phyloP scores from a whole-genome alignment of 1,140 invertebrate genomes.

The Leptoteleia sp. region DNA sequence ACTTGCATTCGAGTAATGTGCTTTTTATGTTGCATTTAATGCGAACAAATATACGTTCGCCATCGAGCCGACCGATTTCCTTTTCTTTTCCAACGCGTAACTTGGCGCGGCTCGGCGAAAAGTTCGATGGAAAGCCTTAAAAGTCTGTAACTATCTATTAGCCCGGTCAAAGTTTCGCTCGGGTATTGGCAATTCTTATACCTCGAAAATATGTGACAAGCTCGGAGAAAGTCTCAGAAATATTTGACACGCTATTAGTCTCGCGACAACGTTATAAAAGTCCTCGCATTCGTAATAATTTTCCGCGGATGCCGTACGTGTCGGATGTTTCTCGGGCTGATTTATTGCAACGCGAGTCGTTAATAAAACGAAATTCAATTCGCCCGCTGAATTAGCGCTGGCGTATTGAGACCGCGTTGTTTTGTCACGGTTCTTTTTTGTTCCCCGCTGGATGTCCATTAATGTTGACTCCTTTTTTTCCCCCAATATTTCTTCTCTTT shows the following conservation, averaged over 20 bases:
- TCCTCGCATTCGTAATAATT: slow-evolving; percentile 30
- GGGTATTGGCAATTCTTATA: slow-evolving; percentile 49
- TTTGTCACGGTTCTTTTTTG: too few relatives aligned
- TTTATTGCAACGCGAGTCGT: slow-evolving; percentile 30
- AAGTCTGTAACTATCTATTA: slow-evolving; percentile 48
- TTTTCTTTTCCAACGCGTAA: too few relatives aligned
- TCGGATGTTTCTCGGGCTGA: slow-evolving; percentile 34
- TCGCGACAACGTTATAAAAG: slow-evolving; percentile 25
- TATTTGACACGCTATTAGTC: slow-evolving; percentile 47
- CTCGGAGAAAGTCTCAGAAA: slow-evolving; percentile 47
- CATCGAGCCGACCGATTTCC: background rate
- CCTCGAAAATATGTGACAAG: slow-evolving; percentile 43
- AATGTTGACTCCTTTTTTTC: too few relatives aligned
- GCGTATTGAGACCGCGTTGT: background rate
- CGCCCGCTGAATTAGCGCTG: slow-evolving; percentile 3
- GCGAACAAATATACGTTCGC: background rate
- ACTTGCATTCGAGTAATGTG: too few relatives aligned
- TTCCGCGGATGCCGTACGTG: slow-evolving; percentile 10
- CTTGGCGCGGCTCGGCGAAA: slow-evolving; percentile 4
- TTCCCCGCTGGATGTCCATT: too few relatives aligned
- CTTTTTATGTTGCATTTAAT: slow-evolving; percentile 65
- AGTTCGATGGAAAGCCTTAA: slow-evolving; percentile 41
- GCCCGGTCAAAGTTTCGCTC: slow-evolving; percentile 18
- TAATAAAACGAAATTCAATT: slow-evolving; percentile 42
- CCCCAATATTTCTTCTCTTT: too few relatives aligned